These are phyloP conservation scores for Siniperca scherzeri DNA, from an alignment of 2,797 vertebrate genomes.

Conservation along the genomic window DNA sequence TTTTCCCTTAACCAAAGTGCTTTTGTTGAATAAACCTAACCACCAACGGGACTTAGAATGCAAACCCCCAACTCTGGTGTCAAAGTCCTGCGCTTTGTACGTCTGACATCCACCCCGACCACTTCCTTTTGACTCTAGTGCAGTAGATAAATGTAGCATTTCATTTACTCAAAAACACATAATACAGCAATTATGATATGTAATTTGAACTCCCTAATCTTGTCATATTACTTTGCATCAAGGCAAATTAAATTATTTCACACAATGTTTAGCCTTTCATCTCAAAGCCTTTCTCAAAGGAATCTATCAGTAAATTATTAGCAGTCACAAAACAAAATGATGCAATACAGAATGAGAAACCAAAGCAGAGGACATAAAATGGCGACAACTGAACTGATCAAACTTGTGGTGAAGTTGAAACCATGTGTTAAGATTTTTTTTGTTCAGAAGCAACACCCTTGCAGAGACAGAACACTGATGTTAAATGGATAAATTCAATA, in stretches of 20 bases:
- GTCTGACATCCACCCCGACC: not conserved
- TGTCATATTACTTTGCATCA: constrained; percentile 34
- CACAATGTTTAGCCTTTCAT: constrained; percentile 32
- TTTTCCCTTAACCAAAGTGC: not conserved
- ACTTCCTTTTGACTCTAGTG: not conserved
- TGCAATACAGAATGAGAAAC: constrained; percentile 17
- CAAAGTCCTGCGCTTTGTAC: not conserved
- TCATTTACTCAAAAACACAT: not conserved
- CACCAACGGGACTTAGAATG: not conserved
- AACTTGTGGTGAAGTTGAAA: not conserved
- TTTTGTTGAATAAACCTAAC: not conserved
- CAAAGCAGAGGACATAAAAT: constrained; percentile 23
- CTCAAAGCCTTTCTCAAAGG: constrained; percentile 25
- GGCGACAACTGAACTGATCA: constrained; percentile 4
- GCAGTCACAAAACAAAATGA: constrained; percentile 35
- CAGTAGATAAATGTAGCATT: not conserved
- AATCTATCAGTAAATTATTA: constrained; percentile 44
- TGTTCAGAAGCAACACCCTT: not conserved
- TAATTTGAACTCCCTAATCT: constrained; percentile 31
- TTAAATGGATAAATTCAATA: not conserved
- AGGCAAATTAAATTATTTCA: constrained; percentile 42
- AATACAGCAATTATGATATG: not conserved
- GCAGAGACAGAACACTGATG: not conserved
- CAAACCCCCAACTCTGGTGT: not conserved
- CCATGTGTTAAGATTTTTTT: not conserved